Evolutionary conservation across 2,113 vertebrate genomes (phyloP).

Genomic region (Sceloporus tristichus): DNA sequence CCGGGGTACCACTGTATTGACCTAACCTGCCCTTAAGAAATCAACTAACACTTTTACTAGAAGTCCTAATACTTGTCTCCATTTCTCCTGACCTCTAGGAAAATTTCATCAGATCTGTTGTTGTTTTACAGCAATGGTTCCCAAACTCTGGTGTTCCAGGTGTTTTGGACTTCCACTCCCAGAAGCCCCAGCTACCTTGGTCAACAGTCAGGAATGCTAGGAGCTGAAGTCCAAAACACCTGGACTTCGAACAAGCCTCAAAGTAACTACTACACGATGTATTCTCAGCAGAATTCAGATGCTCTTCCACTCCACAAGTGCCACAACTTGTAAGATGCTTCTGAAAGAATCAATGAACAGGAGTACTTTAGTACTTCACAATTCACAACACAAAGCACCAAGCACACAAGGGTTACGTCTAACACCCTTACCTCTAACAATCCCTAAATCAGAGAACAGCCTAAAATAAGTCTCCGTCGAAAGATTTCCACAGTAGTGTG

Average conservation of each 20-base stretch:
- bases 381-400: neutral
- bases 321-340: neutral
- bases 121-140: no score
- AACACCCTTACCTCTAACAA: neutral
- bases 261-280: no score
- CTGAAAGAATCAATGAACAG: neutral
- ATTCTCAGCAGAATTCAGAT: neutral
- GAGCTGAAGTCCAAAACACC: no score
- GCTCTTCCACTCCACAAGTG: neutral
- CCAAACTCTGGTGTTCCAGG: no score
- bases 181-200: no score
- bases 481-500: no score
- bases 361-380: neutral
- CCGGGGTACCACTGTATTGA: no score
- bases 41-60: neutral
- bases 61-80: neutral
- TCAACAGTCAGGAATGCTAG: no score
- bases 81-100: neutral
- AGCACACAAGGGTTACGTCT: neutral
- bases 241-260: no score
- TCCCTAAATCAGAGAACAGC: neutral
- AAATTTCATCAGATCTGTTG: no score
- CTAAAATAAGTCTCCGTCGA: no score
- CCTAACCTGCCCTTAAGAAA: neutral
- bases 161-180: no score